Base-by-base conservation (phyloP, 2,113 vertebrate species). In the Sylvia atricapilla region DNA sequence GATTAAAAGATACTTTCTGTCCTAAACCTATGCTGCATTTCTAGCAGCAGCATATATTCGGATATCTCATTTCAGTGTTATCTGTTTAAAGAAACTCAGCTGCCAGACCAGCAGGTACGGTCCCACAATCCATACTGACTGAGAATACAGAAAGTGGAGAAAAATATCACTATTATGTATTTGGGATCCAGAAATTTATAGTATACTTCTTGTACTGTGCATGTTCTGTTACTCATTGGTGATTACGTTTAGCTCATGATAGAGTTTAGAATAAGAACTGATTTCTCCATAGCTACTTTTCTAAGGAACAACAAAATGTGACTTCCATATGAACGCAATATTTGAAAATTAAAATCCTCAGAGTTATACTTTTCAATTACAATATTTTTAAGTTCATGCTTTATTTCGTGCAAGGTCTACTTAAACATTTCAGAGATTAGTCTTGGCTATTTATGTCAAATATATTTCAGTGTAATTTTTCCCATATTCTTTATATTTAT, bases 321-420 rank as follows among this genome's bases (percentile, higher is more conserved):
- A 41, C 37, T 64, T 64, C 6, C 9, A 15, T 50, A 63, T n/a
- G n/a, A 69, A 76, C 75, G 23, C 72, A 15, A 8, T 86, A 52
- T 66, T 68, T 79, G 19, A 30, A 15, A 83, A 59, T 70, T 94
- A 92, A 91, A 93, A 89, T 94, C 31, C 20, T 63, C 90, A 53
- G 43, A 39, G 80, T 96, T 83, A 87, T 82, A 50, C 19, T 80
- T 96, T 76, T 55, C 35, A 90, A 52, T 87, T 84, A 78, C 78
- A 95, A 78, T 81, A 67, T 69, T 83, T 70, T 77, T 92, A 92
- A 87, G 63, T 68, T n/a, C 97, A 94, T 93, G 31, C 13, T 91
- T 96, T 93, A 60, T 87, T 97, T 95, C 94, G n/a, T 56, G 46
- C 63, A 88, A 90, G 55, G 46, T 76, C 33, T 86, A 35, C 56